Conservation (phyloP, 2,888 invertebrate species). For the Rhingia campestris region DNA sequence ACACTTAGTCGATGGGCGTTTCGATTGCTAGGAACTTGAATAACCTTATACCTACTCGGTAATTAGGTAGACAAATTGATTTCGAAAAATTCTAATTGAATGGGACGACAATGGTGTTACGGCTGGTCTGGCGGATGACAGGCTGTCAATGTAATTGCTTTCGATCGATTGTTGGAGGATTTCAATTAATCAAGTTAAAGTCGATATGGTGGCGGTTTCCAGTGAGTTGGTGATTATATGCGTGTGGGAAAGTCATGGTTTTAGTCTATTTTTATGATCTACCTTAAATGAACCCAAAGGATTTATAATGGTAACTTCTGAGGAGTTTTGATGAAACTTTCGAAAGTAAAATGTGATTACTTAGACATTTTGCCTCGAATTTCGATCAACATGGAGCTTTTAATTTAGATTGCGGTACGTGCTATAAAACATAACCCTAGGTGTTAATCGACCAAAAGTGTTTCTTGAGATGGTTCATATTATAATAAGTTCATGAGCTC, state of each 20-base stretch:
- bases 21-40: conserved; percentile 60
- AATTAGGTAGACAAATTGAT: conserved; percentile 72
- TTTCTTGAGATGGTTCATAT: too few relatives aligned
- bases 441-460: too few relatives aligned
- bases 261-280: too few relatives aligned
- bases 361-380: too few relatives aligned
- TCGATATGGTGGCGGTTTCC: conserved; percentile 10
- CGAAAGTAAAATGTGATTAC: too few relatives aligned
- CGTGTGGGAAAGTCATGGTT: background rate
- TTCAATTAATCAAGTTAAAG: conserved; percentile 67
- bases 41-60: conserved; percentile 40
- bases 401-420: too few relatives aligned
- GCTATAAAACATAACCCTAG: too few relatives aligned
- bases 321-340: too few relatives aligned
- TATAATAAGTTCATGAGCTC: too few relatives aligned
- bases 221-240: background rate
- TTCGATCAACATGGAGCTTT: too few relatives aligned
- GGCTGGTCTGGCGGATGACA: background rate
- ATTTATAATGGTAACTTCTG: too few relatives aligned
- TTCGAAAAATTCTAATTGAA: conserved; percentile 68
- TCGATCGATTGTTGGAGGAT: conserved; percentile 44
- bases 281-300: too few relatives aligned
- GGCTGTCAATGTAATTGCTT: conserved; percentile 9
- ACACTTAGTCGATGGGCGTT: conserved; percentile 65
- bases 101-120: conserved; percentile 22